Evolutionary conservation across 1,140 invertebrate genomes (phyloP), one percentile per base, ranked within the genome.

Genomic region (Cyphomyrmex costatus): DNA sequence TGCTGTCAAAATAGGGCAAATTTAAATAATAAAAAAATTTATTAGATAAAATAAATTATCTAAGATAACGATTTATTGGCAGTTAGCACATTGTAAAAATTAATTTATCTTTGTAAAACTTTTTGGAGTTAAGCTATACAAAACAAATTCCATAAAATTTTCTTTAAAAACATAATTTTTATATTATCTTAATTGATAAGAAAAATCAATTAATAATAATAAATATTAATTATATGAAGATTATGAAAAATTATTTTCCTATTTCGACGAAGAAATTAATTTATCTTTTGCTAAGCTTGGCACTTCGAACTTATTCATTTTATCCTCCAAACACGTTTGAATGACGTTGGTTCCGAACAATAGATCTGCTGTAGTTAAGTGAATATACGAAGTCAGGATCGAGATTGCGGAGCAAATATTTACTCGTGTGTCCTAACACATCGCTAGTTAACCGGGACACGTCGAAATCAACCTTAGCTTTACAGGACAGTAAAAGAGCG

Each of bases 371-470:
- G 71, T 88, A 80, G 68, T 85, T 88, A 82, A 42, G n/a, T 10
- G 51, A 49, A 66, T 36, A 33, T 46, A 27, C 53, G 58, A 91
- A 92, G 86, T 90, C 83, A 91, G 86, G 91, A 93, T 93, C 89
- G 92, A 86, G 87, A 89, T 85, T 83, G 51, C 60, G 58, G 76
- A 90, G 92, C 90, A 93, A 94, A 94, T 93, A 94, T 94, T 94
- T 94, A 92, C 89, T 76, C 89, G 92, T 91, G 93, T 92, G 92
- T 89, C 79, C 89, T 56, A 76, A 71, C 70, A 71, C 70, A 60
- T 86, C 82, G 86, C 83, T 61, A 19, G 6, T n/a, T 49, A 16
- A 80, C 1, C 21, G 24, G 65, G 78, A 19, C 16, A n/a, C 16
- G 12, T 16, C 46, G 19, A 21, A 46, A 60, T 30, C 19, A 14